phyloP scores from a whole-genome alignment of 2,797 vertebrate genomes.

The Danio tinwini region DNA sequence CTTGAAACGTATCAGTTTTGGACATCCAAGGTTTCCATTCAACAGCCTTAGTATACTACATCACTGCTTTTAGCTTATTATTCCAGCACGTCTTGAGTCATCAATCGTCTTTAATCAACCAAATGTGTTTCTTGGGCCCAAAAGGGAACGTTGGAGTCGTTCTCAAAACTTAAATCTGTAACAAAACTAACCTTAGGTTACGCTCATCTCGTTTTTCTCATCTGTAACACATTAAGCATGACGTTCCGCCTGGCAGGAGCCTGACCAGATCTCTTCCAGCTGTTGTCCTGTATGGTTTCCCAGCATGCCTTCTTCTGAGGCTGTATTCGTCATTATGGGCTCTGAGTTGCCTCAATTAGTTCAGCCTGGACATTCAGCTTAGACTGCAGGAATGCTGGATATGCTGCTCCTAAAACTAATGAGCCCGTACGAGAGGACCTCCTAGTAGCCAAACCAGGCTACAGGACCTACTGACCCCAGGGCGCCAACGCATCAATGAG shows the following conservation, averaged over 20 bases:
- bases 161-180: slow-evolving; percentile 20
- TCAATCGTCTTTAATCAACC: slow-evolving; percentile 15
- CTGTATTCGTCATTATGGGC: slow-evolving; percentile 20
- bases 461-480: background rate
- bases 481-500: background rate
- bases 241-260: slow-evolving; percentile 66
- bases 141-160: slow-evolving; percentile 6
- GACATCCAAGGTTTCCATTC: background rate
- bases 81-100: background rate
- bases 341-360: slow-evolving; percentile 56
- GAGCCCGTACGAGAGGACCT: slow-evolving; percentile 17
- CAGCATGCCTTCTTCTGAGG: slow-evolving; percentile 11
- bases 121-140: background rate
- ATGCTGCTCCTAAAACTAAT: slow-evolving; percentile 40
- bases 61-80: slow-evolving; percentile 18
- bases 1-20: background rate
- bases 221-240: slow-evolving; percentile 69
- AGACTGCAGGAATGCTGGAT: background rate
- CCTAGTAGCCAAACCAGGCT: slow-evolving; percentile 12
- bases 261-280: slow-evolving; percentile 71
- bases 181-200: slow-evolving; percentile 26
- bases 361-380: slow-evolving; percentile 35
- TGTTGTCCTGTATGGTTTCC: slow-evolving; percentile 61
- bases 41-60: background rate
- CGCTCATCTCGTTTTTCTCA: slow-evolving; percentile 57